Percentiles rank a stretch among this genome's conserved stretches.
These are phyloP conservation scores for Dolomedes plantarius DNA, from an alignment of 2,888 invertebrate species.

Conservation along the genomic window DNA sequence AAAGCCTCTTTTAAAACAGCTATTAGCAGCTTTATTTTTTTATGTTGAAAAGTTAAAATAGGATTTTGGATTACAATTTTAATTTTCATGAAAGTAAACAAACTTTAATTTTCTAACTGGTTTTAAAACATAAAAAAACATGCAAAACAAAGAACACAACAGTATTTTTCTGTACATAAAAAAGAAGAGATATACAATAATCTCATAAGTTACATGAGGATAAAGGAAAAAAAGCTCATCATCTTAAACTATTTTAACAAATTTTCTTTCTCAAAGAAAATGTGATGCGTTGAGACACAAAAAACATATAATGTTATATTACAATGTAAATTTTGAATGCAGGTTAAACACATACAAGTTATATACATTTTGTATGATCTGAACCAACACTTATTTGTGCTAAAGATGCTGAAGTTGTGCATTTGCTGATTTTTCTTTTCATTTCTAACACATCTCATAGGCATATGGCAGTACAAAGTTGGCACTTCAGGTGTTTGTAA, in stretches of 20 bases:
- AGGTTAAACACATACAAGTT: conserved; percentile 37
- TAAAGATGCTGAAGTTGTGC: conserved; percentile 36
- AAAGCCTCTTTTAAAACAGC: background rate
- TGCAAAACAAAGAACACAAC: background rate
- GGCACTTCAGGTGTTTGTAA: conserved; percentile 57
- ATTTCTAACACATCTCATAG: conserved; percentile 17
- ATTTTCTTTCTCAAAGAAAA: conserved; percentile 30
- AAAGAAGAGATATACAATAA: background rate
- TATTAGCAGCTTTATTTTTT: no score
- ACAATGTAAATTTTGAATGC: conserved; percentile 44
- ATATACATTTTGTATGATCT: conserved; percentile 48
- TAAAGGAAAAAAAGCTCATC: conserved; percentile 21
- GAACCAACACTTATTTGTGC: conserved; percentile 36
- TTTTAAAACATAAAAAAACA: background rate
- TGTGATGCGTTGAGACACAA: conserved; percentile 21
- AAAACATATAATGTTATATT: conserved; percentile 43
- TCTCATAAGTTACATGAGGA: conserved; percentile 10
- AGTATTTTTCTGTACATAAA: background rate
- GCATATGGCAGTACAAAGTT: conserved; percentile 59
- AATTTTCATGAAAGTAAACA: no score
- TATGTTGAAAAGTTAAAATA: no score
- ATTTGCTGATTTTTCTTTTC: conserved; percentile 17
- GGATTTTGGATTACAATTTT: no score
- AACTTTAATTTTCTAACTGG: no score
- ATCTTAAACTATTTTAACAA: conserved; percentile 19